Conservation (phyloP, 2,113 vertebrate species). For the Lethenteron camtschaticum region DNA sequence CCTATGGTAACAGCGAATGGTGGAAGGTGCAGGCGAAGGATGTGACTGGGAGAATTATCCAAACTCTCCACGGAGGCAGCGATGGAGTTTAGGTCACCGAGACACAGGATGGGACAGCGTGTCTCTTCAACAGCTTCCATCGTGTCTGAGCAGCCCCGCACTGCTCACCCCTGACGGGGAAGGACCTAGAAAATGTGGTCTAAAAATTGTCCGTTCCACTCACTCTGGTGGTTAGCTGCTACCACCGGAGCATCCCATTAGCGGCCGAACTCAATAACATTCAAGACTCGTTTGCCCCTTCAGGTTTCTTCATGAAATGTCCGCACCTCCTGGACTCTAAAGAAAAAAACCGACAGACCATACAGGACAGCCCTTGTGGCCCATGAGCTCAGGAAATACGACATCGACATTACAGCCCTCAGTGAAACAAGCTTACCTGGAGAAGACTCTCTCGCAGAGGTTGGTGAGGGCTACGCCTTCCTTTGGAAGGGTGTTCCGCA, state of each 20-base stretch:
- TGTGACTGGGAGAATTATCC: not conserved
- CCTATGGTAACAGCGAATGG: not conserved
- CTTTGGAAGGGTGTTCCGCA: not conserved
- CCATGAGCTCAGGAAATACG: not conserved
- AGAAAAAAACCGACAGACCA: not conserved
- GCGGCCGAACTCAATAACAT: not conserved
- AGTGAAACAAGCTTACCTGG: not conserved
- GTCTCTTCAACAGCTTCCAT: not conserved
- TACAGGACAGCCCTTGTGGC: not conserved
- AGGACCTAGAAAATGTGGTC: not conserved
- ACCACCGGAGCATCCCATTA: not conserved
- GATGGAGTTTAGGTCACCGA: not conserved
- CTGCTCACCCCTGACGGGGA: not conserved
- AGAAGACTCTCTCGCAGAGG: not conserved
- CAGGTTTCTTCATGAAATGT: not conserved
- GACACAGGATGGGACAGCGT: not conserved
- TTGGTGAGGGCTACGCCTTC: not conserved
- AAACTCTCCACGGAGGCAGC: not conserved
- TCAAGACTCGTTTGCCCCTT: not conserved
- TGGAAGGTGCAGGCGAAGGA: not conserved
- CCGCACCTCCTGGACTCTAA: not conserved
- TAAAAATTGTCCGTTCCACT: not conserved
- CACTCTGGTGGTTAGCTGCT: not conserved
- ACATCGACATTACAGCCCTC: conserved; percentile 1
- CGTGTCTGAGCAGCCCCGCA: not conserved